These are phyloP conservation scores for Pristionchus arcanus DNA, from an alignment of 2,888 invertebrate species.

Conservation along the genomic window DNA sequence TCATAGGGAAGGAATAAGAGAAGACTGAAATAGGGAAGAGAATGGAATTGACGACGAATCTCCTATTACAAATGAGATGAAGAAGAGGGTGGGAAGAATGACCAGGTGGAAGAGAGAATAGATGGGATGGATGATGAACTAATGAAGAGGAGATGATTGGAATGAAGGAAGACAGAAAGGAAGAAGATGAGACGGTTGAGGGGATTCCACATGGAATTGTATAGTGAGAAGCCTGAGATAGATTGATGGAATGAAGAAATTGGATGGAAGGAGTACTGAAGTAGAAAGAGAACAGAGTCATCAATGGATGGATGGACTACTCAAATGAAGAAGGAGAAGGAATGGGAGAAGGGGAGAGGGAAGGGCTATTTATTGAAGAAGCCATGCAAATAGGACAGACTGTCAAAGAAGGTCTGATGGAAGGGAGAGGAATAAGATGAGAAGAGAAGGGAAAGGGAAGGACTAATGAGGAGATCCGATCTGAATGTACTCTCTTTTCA, in stretches of 20 bases:
- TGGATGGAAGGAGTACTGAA: not conserved
- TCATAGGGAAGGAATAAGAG: not conserved
- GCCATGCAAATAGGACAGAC: not conserved
- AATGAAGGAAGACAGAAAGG: slow-evolving; percentile 39
- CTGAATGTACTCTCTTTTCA: slow-evolving; percentile 32
- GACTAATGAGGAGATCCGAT: slow-evolving; percentile 15
- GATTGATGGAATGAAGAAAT: not conserved
- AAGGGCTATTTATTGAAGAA: not conserved
- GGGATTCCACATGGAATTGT: slow-evolving; percentile 1
- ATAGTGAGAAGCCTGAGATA: slow-evolving; percentile 4
- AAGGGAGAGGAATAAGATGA: not conserved
- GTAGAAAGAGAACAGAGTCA: not conserved
- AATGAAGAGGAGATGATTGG: not conserved
- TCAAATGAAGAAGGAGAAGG: slow-evolving; percentile 3
- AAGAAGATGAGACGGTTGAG: not conserved
- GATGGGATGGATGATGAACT: not conserved
- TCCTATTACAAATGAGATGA: slow-evolving; percentile 36
- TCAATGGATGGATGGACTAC: slow-evolving; percentile 1
- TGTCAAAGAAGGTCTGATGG: not conserved
- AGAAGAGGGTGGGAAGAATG: slow-evolving; percentile 3
- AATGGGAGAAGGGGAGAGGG: not conserved
- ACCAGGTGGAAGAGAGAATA: not conserved
- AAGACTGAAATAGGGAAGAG: slow-evolving; percentile 31
- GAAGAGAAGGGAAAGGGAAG: not conserved
- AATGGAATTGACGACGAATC: not conserved